Percentiles rank a stretch among this genome's conserved stretches.
These are phyloP conservation scores for Enteromius treurensis DNA, from an alignment of 2,797 vertebrate species.

Conservation along the genomic window DNA sequence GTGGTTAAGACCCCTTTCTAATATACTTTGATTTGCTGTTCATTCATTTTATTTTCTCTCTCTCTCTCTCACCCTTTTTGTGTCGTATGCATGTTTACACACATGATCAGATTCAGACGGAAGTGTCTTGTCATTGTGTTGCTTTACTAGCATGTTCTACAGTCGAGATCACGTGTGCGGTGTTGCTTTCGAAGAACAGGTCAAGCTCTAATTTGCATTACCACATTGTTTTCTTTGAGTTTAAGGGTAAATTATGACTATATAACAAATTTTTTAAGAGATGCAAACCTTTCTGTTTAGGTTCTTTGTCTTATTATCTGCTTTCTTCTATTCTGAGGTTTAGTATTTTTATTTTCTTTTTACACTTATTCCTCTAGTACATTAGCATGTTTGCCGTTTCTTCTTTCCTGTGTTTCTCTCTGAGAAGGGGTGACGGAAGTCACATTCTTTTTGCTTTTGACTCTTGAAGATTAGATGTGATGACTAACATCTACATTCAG, in stretches of 20 bases:
- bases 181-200: conserved; percentile 49
- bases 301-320: conserved; percentile 27
- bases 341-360: conserved; percentile 55
- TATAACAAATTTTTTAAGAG: conserved; percentile 51
- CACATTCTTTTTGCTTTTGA: conserved; percentile 63
- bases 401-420: conserved; percentile 52
- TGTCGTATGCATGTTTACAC: conserved; percentile 41
- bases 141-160: conserved; percentile 44
- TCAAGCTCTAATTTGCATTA: conserved; percentile 43
- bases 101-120: conserved; percentile 44
- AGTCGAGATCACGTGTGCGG: conserved; percentile 50
- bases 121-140: conserved; percentile 53
- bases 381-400: conserved; percentile 68
- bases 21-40: conserved; percentile 12
- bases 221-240: conserved; percentile 21
- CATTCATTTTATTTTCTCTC: background rate
- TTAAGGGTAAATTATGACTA: conserved; percentile 47
- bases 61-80: background rate
- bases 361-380: conserved; percentile 53
- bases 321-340: conserved; percentile 61
- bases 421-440: conserved; percentile 54
- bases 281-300: conserved; percentile 40
- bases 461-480: conserved; percentile 68
- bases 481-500: conserved; percentile 72
- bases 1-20: background rate